Evolutionary conservation across 1,140 invertebrate species (phyloP).

Genomic region (Drosophila miranda): DNA sequence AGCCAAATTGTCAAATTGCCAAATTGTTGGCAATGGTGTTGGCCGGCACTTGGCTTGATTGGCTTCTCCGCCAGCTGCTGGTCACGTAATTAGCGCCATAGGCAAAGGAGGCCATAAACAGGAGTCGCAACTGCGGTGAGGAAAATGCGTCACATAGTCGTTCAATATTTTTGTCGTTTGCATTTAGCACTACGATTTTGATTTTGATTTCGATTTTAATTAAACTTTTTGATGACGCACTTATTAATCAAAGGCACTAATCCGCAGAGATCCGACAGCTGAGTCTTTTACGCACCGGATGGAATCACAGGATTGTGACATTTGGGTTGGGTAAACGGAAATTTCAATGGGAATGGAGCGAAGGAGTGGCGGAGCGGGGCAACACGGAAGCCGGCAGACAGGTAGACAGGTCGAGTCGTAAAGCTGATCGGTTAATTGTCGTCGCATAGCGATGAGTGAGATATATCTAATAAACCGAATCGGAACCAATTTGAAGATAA

Average conservation of each 20-base stretch:
- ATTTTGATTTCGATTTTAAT: slow-evolving; percentile 28
- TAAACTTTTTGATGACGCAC: slow-evolving; percentile 59
- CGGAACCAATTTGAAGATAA: slow-evolving; percentile 32
- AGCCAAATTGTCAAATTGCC: slow-evolving; percentile 22
- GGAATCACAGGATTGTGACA: slow-evolving; percentile 13
- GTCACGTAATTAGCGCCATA: slow-evolving; percentile 45
- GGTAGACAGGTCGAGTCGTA: slow-evolving; percentile 7
- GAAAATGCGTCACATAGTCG: slow-evolving; percentile 24
- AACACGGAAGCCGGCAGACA: slow-evolving; percentile 42
- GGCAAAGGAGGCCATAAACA: too few species aligned
- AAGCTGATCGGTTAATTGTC: slow-evolving; percentile 3
- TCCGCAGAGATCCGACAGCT: slow-evolving; percentile 15
- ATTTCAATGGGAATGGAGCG: not conserved
- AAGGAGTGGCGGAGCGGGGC: too few species aligned
- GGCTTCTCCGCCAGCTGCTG: slow-evolving; percentile 6
- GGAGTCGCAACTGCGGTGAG: too few species aligned
- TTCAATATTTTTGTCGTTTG: slow-evolving; percentile 20
- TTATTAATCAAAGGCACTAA: slow-evolving; percentile 30
- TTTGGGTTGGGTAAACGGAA: slow-evolving; percentile 2
- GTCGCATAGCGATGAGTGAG: not conserved
- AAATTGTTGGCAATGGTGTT: slow-evolving; percentile 30
- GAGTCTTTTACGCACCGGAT: slow-evolving; percentile 2
- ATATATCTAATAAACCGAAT: slow-evolving; percentile 14
- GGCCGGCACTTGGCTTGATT: slow-evolving; percentile 11
- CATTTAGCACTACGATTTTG: slow-evolving; percentile 21